These are phyloP conservation scores for Melinaea menophilus DNA, from an alignment of 2,888 invertebrate genomes.

Conservation along the genomic window DNA sequence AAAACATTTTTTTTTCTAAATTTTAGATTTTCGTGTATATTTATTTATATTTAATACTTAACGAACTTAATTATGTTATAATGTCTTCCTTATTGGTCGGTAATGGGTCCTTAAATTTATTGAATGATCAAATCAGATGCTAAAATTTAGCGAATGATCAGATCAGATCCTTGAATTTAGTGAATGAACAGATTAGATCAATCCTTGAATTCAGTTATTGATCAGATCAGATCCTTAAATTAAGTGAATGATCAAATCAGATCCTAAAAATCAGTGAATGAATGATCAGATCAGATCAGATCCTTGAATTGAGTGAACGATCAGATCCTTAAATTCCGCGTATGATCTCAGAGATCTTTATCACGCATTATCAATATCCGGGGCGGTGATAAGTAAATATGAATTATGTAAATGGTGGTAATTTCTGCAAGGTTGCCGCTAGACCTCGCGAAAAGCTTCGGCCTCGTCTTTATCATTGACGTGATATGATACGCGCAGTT, in stretches of 20 bases:
- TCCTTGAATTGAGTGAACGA: slow-evolving; percentile 30
- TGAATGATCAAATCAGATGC: too few species aligned
- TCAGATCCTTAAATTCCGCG: slow-evolving; percentile 46
- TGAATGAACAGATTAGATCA: too few species aligned
- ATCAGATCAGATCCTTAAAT: slow-evolving; percentile 46
- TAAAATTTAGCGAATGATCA: too few species aligned
- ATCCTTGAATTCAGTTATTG: slow-evolving; percentile 13
- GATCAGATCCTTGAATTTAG: too few species aligned
- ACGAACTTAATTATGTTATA: too few species aligned
- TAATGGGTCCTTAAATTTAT: too few species aligned
- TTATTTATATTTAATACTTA: too few species aligned
- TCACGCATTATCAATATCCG: slow-evolving; percentile 31
- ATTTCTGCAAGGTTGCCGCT: slow-evolving; percentile 63
- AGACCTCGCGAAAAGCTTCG: slow-evolving; percentile 69
- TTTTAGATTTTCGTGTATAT: background rate
- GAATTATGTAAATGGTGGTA: slow-evolving; percentile 67
- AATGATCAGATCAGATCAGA: too few species aligned
- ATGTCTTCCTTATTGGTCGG: too few species aligned
- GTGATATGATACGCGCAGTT: slow-evolving; percentile 67
- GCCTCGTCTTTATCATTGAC: slow-evolving; percentile 69
- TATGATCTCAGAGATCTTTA: slow-evolving; percentile 46
- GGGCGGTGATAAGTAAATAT: slow-evolving; percentile 23
- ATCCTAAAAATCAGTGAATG: too few species aligned
- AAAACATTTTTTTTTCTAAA: background rate
- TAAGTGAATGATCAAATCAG: slow-evolving; percentile 11